Base-by-base conservation (phyloP, 2,797 vertebrate genomes). In the Hephaestus fuliginosus region DNA sequence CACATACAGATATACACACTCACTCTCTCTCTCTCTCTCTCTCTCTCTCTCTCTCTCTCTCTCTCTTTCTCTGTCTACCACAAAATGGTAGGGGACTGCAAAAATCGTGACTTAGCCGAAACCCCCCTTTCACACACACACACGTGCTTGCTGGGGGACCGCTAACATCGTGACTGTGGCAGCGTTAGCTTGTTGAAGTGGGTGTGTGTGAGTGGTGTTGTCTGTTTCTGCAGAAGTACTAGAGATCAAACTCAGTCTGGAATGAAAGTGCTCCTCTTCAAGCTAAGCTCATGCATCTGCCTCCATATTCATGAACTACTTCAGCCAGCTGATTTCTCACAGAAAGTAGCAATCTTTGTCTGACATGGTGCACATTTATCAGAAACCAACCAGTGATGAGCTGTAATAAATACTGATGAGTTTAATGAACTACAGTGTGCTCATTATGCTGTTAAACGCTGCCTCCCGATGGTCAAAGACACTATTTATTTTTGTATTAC, bases 21-120 rank as follows among this genome's bases (percentile, higher is more conserved):
- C 25, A 25, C 25, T 25, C 25, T 25, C 2, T 25, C 25, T 25
- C 25, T 25, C 25, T 25, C 25, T 25, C 25, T 25, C 2, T 25
- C 25, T 25, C 25, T 25, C 25, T 25, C 25, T 25, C 25, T 25
- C 25, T 25, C 25, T 25, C 2, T 25, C 25, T 25, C 25, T 25
- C 25, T 25, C 25, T 25, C 25, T 25, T 25, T 25, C 25, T 25
- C 25, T 25, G 25, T 25, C 25, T 25, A 25, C 25, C 25, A 25
- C 25, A 36, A 61, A 76, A 65, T 63, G 48, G 3, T 55, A 30
- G 64, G 51, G 74, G 66, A 83, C 64, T 78, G 44, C 52, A 60
- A 61, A 70, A 84, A 83, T 90, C 71, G 80, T 91, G 89, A 91
- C 85, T 86, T 51, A 22, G 56, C 46, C 3, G 2, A 68, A 71